Evolutionary conservation across 2,888 invertebrate species (phyloP), one percentile per base, ranked within the genome.

Genomic region (Diachrysia chrysitis): DNA sequence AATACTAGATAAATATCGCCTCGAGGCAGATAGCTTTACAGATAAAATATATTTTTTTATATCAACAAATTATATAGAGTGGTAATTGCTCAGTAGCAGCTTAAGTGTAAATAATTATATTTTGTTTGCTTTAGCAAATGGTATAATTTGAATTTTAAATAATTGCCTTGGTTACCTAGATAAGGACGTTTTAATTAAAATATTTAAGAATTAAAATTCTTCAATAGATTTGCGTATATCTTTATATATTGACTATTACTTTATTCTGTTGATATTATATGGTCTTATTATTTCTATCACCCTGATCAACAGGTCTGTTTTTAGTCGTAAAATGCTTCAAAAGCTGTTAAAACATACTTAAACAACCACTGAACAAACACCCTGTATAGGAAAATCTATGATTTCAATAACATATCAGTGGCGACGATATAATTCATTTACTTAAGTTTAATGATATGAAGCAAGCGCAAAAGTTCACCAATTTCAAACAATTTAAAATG

Each of bases 401-500:
- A 79, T 74, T 81, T 72, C 55, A 69, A 71, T 76, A 83, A 82
- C 78, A 69, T 64, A 76, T 76, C 61, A 71, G 63, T 69, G 70
- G 65, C 67, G 72, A 79, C 63, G 62, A 79, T 73, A 84, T 86
- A 80, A 83, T 86, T 82, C 78, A 83, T 82, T 85, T 82, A 87
- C 93, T 92, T 94, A 93, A 88, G 73, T 76, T 87, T 94, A 94
- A 92, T 94, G 94, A 94, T 94, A 94, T 94, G 94, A 92, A 84
- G 89, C 89, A 93, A 94, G 93, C 93, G 92, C 93, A 89, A 92
- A 86, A 71, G 83, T 88, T 85, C 71, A 75, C 73, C 57, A 56
- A 78, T 80, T 76, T 67, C 48, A 80, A 78, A 70, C 66, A 74
- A 78, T 73, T 75, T 63, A 58, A 69, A 81, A 74, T 71, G 63